Conservation (phyloP, 2,888 invertebrate species). For the Steromphala cineraria region DNA sequence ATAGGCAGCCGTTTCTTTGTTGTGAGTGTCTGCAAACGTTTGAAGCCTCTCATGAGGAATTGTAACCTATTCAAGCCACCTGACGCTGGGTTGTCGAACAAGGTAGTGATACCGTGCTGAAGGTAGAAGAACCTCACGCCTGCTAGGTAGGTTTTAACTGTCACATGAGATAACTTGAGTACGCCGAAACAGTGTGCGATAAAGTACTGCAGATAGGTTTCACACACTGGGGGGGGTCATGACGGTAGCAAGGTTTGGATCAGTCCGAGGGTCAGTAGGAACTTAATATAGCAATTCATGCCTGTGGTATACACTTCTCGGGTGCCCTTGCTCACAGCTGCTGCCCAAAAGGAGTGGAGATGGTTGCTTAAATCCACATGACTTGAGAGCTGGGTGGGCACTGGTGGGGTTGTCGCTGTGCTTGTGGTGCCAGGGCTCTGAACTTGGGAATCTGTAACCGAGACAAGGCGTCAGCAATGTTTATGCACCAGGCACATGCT, state of each 20-base stretch:
- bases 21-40: neutral
- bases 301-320: neutral
- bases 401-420: neutral
- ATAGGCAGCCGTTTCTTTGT: neutral
- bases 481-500: neutral
- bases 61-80: neutral
- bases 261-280: no score
- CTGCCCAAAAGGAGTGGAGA: neutral
- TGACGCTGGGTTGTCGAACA: neutral
- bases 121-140: neutral
- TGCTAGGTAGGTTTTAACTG: neutral
- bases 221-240: neutral
- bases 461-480: neutral
- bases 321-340: neutral
- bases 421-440: neutral
- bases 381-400: neutral
- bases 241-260: neutral
- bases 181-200: neutral
- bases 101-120: neutral
- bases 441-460: neutral
- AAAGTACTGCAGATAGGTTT: neutral
- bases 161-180: neutral
- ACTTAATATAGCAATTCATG: no score
- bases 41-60: neutral
- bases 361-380: neutral